Percentiles rank a stretch among this genome's conserved stretches.
These are phyloP conservation scores for Oceanites oceanicus DNA, from an alignment of 2,113 vertebrate genomes.

Conservation along the genomic window DNA sequence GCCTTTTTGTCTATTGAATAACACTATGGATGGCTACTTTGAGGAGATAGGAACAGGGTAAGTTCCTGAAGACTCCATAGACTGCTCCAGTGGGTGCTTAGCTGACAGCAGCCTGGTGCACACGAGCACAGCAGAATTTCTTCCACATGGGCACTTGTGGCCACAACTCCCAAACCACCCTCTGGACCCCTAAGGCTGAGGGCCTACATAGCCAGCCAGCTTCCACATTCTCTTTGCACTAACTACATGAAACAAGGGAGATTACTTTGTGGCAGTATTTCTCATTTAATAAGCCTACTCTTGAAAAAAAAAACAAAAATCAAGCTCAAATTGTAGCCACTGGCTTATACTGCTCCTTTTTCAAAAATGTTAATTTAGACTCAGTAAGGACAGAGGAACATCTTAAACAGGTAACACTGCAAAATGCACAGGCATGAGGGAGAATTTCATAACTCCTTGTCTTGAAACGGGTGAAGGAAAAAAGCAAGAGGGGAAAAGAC, in stretches of 20 bases:
- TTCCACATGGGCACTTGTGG: neutral
- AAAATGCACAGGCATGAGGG: fast-evolving
- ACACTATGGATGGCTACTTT: neutral
- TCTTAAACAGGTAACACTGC: neutral
- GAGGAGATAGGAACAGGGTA: neutral
- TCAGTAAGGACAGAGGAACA: neutral
- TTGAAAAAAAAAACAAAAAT: neutral
- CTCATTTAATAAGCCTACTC: neutral
- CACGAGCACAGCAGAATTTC: neutral
- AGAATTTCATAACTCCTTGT: neutral
- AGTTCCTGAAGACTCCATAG: neutral
- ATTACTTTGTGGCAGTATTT: neutral
- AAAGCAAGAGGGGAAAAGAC: neutral
- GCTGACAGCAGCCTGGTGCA: neutral
- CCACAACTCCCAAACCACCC: neutral
- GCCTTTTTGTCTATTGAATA: neutral
- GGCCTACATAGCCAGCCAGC: neutral
- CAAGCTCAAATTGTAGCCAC: neutral
- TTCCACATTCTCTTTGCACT: neutral
- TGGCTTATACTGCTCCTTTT: neutral
- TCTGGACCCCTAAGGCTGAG: neutral
- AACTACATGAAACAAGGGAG: neutral
- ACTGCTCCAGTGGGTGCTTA: neutral
- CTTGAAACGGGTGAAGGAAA: neutral
- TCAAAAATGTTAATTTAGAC: neutral